Conservation (phyloP, 1,140 invertebrate species). For the Paralvinella palmiformis region DNA sequence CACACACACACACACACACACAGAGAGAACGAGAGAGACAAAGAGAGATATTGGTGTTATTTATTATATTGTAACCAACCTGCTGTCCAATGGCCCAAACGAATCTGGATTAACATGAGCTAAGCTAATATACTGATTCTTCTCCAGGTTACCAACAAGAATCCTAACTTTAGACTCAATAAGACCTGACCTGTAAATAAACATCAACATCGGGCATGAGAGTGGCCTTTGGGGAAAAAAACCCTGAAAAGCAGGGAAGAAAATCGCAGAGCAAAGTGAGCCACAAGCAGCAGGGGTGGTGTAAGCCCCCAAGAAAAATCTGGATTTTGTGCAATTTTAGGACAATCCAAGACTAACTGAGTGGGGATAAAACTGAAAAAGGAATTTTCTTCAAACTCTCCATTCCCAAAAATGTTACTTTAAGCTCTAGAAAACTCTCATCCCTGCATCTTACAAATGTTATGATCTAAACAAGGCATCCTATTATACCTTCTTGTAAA, state of each 20-base stretch:
- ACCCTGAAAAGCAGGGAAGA: neutral
- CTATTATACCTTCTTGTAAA: too few species aligned
- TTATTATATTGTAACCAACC: slow-evolving; percentile 23
- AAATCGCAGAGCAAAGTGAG: neutral
- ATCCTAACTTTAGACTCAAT: slow-evolving; percentile 94
- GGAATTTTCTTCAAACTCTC: too few species aligned
- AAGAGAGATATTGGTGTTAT: neutral
- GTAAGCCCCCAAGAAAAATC: neutral
- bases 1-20: neutral
- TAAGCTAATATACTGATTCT: slow-evolving; percentile 81
- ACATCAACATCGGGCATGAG: neutral
- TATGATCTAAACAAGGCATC: too few species aligned
- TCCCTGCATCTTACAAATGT: too few species aligned
- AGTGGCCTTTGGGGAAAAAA: neutral
- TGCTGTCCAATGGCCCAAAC: slow-evolving; percentile 55
- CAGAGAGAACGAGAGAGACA: neutral
- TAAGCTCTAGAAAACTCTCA: too few species aligned
- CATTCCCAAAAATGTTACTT: too few species aligned
- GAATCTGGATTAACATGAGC: slow-evolving; percentile 93
- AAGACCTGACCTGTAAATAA: slow-evolving; percentile 63
- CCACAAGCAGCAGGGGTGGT: neutral
- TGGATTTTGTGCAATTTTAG: neutral
- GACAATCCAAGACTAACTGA: too few species aligned
- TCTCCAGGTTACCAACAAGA: slow-evolving; percentile 84
- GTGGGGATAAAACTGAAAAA: too few species aligned